Evolutionary conservation across 2,888 invertebrate species (phyloP), one percentile per base, ranked within the genome.

Genomic region (Ephialtes manifestator): DNA sequence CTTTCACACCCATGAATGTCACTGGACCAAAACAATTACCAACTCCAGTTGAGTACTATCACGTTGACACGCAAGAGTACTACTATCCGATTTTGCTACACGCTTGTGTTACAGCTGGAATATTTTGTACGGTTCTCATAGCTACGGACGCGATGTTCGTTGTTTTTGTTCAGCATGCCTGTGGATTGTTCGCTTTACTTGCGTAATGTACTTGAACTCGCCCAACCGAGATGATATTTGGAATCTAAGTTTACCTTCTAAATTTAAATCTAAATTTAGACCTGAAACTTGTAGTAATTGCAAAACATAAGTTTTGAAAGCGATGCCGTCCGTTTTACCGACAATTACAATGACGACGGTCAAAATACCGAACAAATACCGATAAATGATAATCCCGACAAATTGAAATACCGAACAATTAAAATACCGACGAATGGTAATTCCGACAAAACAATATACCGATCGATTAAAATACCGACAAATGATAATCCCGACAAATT

Each of bases 161-260:
- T 15, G 48, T 35, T 35, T 48, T 75, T 31, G 58, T 81, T 11
- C 67, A 84, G 18, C 81, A 84, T 20, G 80, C 68, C 18, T 84
- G 84, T 55, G 84, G 81, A 71, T 65, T 84, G 71, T 81, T 84
- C 39, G 58, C 80, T 31, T 15, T 80, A 46, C 63, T 84, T 4
- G 63, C 81, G 84, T 81, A 43, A 63, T 58, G 28, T 15, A 58
- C 11, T 18, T 4, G 18, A 7, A 51, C 51, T 51, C n/a, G 5
- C 51, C 51, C 18, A 7, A 2, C 18, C n/a, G 15, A 51, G n/a
- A 7, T 51, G 18, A 51, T 8, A 51, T 18, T 51, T 51, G n/a
- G 51, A 18, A 51, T n/a, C 7, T n/a, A 5, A 4, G n/a, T 5
- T 4, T n/a, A n/a, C 1, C 39, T 39, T 7, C 4, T 35, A 13